These are phyloP conservation scores for Danio jaintianensis DNA, from an alignment of 2,797 vertebrate genomes.

Conservation along the genomic window DNA sequence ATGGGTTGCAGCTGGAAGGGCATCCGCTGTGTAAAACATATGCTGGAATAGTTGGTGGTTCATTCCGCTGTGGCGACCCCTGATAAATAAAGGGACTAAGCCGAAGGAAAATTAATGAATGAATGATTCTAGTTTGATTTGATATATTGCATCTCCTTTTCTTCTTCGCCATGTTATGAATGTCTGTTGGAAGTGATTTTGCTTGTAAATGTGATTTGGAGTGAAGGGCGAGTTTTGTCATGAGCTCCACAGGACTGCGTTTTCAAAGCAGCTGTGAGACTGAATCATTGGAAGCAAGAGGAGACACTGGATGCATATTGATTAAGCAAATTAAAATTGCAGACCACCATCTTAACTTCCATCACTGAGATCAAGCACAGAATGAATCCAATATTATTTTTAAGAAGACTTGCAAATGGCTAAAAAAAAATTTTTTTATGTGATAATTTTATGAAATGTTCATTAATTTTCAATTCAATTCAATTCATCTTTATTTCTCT, in stretches of 20 bases:
- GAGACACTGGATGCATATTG: slow-evolving; percentile 74
- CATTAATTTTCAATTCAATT: too few relatives aligned
- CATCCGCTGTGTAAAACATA: too few relatives aligned
- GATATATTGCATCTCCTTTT: not conserved
- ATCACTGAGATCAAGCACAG: slow-evolving; percentile 58
- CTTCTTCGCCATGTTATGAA: not conserved
- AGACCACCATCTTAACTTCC: slow-evolving; percentile 60
- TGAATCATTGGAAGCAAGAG: slow-evolving; percentile 66
- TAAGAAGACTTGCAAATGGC: slow-evolving; percentile 24
- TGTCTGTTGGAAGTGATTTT: not conserved
- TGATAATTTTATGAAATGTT: too few relatives aligned
- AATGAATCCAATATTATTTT: slow-evolving; percentile 66
- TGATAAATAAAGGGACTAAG: too few relatives aligned
- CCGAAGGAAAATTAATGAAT: too few relatives aligned
- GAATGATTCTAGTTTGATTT: too few relatives aligned
- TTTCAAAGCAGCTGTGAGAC: slow-evolving; percentile 73
- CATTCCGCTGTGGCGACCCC: too few relatives aligned
- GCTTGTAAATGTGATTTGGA: not conserved
- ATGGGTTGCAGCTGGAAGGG: too few relatives aligned
- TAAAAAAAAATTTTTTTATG: too few relatives aligned
- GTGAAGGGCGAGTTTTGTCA: slow-evolving; percentile 41
- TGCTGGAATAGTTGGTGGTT: too few relatives aligned
- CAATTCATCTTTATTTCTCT: too few relatives aligned
- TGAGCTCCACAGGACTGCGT: slow-evolving; percentile 62
- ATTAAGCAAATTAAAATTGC: slow-evolving; percentile 77